A percentile compares a stretch with the other conserved stretches of the same genome.
phyloP scores from a whole-genome alignment of 2,888 invertebrate genomes.

The Rhagium mordax region DNA sequence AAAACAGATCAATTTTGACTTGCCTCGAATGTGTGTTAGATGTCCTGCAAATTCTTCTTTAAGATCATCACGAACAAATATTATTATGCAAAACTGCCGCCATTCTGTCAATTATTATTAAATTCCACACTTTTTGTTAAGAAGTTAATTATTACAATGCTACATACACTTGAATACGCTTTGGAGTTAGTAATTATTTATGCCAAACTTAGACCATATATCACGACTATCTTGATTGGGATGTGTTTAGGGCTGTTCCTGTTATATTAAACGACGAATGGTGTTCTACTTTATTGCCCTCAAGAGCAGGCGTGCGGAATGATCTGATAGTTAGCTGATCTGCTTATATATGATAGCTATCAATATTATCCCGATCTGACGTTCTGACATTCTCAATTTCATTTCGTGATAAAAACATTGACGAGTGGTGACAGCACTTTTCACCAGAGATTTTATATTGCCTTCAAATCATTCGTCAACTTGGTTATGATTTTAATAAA shows the following conservation, averaged over 20 bases:
- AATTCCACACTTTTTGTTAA: not conserved
- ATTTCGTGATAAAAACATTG: not conserved
- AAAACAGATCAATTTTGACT: too few relatives aligned
- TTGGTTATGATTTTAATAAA: not conserved
- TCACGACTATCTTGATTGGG: constrained; percentile 53
- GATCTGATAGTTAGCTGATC: constrained; percentile 50
- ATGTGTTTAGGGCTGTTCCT: constrained; percentile 50
- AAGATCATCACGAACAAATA: too few relatives aligned
- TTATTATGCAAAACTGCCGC: not conserved
- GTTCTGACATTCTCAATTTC: not conserved
- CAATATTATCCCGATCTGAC: constrained; percentile 37
- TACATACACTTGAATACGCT: constrained; percentile 36
- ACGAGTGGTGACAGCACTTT: not conserved
- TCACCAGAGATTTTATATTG: not conserved
- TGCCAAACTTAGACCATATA: constrained; percentile 47
- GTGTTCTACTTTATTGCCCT: constrained; percentile 51
- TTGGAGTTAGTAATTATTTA: constrained; percentile 42
- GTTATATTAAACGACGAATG: constrained; percentile 46
- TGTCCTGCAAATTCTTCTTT: too few relatives aligned
- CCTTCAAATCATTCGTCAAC: not conserved
- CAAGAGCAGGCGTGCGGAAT: constrained; percentile 46
- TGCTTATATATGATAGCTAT: constrained; percentile 45
- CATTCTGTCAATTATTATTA: not conserved
- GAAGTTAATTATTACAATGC: constrained; percentile 1
- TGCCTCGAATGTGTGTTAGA: too few relatives aligned